These are phyloP conservation scores for Camponotus vicinus DNA, from an alignment of 1,140 invertebrate genomes.

Conservation along the genomic window DNA sequence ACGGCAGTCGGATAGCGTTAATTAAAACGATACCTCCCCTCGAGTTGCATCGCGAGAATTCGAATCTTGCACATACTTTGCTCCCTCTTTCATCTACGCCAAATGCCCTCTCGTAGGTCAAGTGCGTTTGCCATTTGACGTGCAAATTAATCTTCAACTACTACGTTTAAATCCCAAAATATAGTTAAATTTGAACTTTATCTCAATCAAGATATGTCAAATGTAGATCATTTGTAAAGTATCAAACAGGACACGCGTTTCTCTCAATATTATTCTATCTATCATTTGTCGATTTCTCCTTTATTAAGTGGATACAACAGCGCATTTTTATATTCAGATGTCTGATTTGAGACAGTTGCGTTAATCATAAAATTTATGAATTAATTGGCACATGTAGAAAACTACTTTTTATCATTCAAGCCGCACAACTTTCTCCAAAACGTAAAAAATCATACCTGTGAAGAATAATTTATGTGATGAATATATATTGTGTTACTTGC, in stretches of 20 bases:
- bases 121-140: not conserved
- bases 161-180: not conserved
- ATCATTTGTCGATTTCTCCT: not conserved
- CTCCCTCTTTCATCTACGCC: not conserved
- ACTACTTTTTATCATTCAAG: too few species aligned
- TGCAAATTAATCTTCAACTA: constrained; percentile 5
- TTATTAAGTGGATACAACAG: too few species aligned
- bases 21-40: constrained; percentile 67
- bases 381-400: too few species aligned
- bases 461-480: not conserved
- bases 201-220: not conserved
- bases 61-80: constrained; percentile 49
- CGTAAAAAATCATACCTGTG: not conserved
- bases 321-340: too few species aligned
- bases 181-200: not conserved
- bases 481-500: not conserved
- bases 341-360: too few species aligned
- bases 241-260: not conserved
- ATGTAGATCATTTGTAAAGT: not conserved
- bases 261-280: not conserved
- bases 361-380: too few species aligned
- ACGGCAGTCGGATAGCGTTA: constrained; percentile 42
- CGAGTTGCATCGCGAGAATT: constrained; percentile 29
- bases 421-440: not conserved
- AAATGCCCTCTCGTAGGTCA: not conserved